These are phyloP conservation scores for Brenthis ino DNA, from an alignment of 2,888 invertebrate genomes.

Conservation along the genomic window DNA sequence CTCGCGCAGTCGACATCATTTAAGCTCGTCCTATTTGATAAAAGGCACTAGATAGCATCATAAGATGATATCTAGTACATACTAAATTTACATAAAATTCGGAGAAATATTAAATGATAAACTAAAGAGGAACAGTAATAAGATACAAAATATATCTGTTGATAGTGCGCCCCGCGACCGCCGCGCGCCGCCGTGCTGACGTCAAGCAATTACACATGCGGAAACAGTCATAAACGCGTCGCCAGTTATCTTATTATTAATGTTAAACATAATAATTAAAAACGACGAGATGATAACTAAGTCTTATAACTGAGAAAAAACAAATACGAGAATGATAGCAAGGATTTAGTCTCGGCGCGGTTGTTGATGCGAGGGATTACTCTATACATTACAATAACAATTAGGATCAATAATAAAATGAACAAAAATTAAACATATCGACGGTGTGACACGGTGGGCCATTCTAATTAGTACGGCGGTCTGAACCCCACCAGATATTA, in stretches of 20 bases:
- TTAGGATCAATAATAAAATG: too few species aligned
- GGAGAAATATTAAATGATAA: not conserved
- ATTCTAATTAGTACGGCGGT: too few species aligned
- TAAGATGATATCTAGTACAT: not conserved
- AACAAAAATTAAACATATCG: too few species aligned
- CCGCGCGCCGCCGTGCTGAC: not conserved
- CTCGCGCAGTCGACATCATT: not conserved
- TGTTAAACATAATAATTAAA: not conserved
- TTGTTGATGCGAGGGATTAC: too few species aligned
- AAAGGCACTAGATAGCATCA: not conserved
- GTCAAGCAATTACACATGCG: constrained; percentile 13
- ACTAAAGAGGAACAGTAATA: not conserved
- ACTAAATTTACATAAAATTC: not conserved
- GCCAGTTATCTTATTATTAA: constrained; percentile 12
- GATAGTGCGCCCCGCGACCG: constrained; percentile 3
- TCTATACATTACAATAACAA: too few species aligned
- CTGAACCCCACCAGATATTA: too few species aligned
- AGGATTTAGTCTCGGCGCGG: too few species aligned
- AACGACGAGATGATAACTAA: constrained; percentile 4
- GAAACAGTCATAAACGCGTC: constrained; percentile 11
- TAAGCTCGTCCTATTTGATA: too few species aligned
- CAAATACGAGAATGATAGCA: too few species aligned
- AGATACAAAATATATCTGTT: not conserved
- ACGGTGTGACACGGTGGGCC: too few species aligned
- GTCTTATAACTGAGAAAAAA: constrained; percentile 6